These are phyloP conservation scores for Notamacropus eugenii DNA, from an alignment of 2,797 vertebrate species.

Conservation along the genomic window DNA sequence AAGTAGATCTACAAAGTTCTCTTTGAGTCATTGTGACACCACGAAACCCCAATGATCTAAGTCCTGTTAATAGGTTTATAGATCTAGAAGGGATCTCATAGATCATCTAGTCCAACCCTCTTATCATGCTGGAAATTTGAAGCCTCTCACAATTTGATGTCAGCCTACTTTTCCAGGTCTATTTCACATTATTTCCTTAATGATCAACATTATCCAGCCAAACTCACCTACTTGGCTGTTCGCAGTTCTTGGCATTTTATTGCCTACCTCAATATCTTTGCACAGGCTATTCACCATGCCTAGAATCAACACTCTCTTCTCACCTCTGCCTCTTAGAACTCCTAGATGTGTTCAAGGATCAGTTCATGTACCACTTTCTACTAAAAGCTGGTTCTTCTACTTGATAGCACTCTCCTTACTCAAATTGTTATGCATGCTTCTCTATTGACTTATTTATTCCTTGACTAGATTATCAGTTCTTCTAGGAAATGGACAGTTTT, in stretches of 20 bases:
- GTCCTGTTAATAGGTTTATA: neutral
- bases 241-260: neutral
- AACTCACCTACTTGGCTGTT: neutral
- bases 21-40: neutral
- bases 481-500: slow-evolving; percentile 15
- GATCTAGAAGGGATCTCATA: neutral
- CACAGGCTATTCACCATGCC: neutral
- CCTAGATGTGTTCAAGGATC: neutral
- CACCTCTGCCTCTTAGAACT: neutral
- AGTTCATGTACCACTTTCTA: neutral
- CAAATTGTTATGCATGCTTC: neutral
- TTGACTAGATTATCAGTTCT: neutral
- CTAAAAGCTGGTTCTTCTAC: neutral
- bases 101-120: neutral
- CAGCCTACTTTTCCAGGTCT: neutral
- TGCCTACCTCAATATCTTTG: neutral
- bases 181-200: neutral
- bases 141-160: neutral
- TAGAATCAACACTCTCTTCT: neutral
- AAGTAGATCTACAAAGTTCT: neutral
- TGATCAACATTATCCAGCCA: neutral
- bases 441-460: neutral
- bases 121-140: neutral
- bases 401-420: neutral
- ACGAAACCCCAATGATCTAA: neutral